A percentile compares a stretch with the other conserved stretches of the same genome.
Evolutionary conservation across 1,140 invertebrate genomes (phyloP).

Genomic region (Drosophila gunungcola): DNA sequence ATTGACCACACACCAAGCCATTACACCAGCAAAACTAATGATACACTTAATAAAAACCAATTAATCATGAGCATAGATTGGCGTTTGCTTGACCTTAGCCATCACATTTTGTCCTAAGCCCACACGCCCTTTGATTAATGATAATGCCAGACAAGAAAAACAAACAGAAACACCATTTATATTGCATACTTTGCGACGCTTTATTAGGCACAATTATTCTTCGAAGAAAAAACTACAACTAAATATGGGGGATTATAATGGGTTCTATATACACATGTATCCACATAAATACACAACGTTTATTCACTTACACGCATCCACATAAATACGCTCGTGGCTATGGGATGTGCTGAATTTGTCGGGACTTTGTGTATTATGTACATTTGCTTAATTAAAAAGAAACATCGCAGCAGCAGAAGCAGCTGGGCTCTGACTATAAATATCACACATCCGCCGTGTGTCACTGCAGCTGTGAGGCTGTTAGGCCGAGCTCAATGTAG

Average conservation of each 20-base stretch:
- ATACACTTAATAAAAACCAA: constrained; percentile 19
- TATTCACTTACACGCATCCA: constrained; percentile 36
- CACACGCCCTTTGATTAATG: constrained; percentile 58
- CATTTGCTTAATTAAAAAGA: constrained; percentile 75
- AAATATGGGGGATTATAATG: constrained; percentile 28
- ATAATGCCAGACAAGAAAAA: constrained; percentile 29
- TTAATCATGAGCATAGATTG: constrained; percentile 43
- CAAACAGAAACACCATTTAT: constrained; percentile 14
- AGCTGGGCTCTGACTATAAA: constrained; percentile 57
- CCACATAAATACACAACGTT: constrained; percentile 31
- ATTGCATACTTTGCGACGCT: constrained; percentile 69
- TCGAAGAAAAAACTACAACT: constrained; percentile 17
- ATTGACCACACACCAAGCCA: background rate
- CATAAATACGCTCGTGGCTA: constrained; percentile 3
- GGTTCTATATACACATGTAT: constrained; percentile 36
- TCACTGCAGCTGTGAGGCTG: constrained; percentile 31
- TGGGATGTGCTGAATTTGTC: constrained; percentile 6
- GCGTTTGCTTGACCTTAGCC: constrained; percentile 38
- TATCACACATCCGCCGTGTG: constrained; percentile 71
- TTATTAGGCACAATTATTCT: constrained; percentile 58
- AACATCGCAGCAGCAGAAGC: constrained; percentile 27
- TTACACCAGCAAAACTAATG: constrained; percentile 20
- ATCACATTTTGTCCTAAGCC: constrained; percentile 21
- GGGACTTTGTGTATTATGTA: constrained; percentile 28
- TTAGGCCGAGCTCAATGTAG: background rate